Conservation (phyloP, 2,113 vertebrate species). For the Neolamprologus sp. region DNA sequence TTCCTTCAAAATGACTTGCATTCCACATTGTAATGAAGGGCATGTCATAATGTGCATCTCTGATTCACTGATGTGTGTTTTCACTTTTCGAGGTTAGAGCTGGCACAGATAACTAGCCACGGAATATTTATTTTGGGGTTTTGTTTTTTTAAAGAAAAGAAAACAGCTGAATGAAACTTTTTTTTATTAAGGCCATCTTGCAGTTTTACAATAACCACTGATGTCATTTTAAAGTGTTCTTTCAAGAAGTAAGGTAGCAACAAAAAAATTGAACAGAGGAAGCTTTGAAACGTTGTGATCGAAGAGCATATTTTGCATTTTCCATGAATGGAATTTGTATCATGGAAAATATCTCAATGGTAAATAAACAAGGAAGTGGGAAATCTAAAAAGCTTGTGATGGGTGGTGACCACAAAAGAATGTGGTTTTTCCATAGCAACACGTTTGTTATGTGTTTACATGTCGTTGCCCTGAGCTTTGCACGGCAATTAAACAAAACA, state of each 20-base stretch:
- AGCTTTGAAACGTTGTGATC: not conserved
- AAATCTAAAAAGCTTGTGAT: not conserved
- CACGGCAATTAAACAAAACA: not conserved
- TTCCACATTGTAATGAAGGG: not conserved
- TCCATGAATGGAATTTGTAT: not conserved
- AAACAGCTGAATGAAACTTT: not conserved
- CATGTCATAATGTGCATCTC: not conserved
- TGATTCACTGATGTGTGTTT: not conserved
- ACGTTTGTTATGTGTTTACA: not conserved
- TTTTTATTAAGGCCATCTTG: not conserved
- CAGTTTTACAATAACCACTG: not conserved
- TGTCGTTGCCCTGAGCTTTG: not conserved
- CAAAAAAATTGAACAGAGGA: not conserved
- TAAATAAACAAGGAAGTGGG: not conserved
- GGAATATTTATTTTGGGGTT: rapidly evolving
- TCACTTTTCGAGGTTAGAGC: not conserved
- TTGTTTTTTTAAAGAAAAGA: not conserved
- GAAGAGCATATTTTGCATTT: not conserved
- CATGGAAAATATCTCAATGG: not conserved
- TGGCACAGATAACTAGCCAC: not conserved
- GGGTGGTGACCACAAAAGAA: not conserved
- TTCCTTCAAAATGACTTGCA: not conserved
- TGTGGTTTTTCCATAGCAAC: not conserved
- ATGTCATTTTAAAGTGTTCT: not conserved
- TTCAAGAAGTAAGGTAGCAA: not conserved